Evolutionary conservation across 23 tunicate species (phyloP), one percentile per base, ranked within the genome.

Genomic region (Oikopleura dioica): DNA sequence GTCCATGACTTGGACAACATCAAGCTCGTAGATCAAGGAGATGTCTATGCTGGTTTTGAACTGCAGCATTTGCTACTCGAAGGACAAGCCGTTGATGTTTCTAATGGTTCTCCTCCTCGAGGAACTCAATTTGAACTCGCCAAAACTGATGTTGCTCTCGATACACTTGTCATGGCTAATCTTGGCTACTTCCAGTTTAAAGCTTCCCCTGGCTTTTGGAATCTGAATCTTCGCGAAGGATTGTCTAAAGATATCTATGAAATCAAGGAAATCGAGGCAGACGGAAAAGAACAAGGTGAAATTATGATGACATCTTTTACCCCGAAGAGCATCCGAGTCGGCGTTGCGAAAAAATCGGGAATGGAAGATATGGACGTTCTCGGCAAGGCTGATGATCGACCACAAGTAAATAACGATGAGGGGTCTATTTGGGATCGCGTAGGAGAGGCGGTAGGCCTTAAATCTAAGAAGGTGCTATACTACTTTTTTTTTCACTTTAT

Each of bases 131-230:
- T 94, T 81, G 87, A 94, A 1, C 95, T 94, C n/a, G 87, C 80
- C 58, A 58, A 59, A 4, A 79, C 72, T 35, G 76, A 77, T 36
- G 82, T 83, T n/a, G 33, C 76, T 59, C 83, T 86, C 35, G 99
- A 94, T 58, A 94, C 99, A 26, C 86, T 94, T 51, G 99, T 94
- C 50, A 94, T 94, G 99, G 83, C 99, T 5, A 94, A 94, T 68
- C 80, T 94, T 33, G 99, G 99, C 21, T 94, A 94, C 72, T 94
- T 94, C 68, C 99, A 94, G 58, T 68, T 94, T 59, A 94, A 94
- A 59, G 88, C 95, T 35, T 77, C 79, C 51, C 99, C 99, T 2
- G 99, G 99, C 1, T 94, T 80, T 29, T 94, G 99, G 99, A 78
- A 80, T 75, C 77, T 94, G 75, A 94, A 87, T 28, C 79, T 94